A percentile compares a stretch with the other conserved stretches of the same genome.
These are phyloP conservation scores for Salarias fasciatus DNA, from an alignment of 2,797 vertebrate genomes.

Conservation along the genomic window DNA sequence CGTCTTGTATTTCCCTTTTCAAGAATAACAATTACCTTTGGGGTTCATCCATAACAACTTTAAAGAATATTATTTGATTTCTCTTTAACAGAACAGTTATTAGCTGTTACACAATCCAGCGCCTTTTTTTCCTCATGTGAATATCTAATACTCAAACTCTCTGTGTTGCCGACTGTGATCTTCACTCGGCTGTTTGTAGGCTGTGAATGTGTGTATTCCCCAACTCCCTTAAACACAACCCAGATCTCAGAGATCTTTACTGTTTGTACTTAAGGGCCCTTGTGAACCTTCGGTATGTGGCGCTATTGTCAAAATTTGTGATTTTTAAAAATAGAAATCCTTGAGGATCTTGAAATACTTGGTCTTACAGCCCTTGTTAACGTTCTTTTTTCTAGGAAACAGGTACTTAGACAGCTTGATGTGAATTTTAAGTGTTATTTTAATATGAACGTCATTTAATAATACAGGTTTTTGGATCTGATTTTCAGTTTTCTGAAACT, in stretches of 20 bases:
- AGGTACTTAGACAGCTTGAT: background rate
- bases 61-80: constrained; percentile 52
- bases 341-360: constrained; percentile 16
- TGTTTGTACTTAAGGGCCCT: constrained; percentile 19
- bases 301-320: constrained; percentile 8
- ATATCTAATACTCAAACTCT: constrained; percentile 21
- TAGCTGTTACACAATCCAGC: constrained; percentile 31
- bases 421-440: background rate
- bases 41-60: constrained; percentile 44
- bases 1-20: constrained; percentile 52
- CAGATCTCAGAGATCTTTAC: constrained; percentile 15
- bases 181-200: constrained; percentile 21
- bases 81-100: constrained; percentile 49
- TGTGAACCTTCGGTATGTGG: constrained; percentile 6
- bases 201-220: constrained; percentile 15
- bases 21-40: constrained; percentile 61
- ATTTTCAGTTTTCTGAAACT: constrained; percentile 2
- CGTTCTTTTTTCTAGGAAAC: background rate
- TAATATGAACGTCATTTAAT: too few relatives aligned
- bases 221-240: constrained; percentile 30
- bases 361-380: background rate
- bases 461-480: too few relatives aligned
- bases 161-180: constrained; percentile 38
- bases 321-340: background rate
- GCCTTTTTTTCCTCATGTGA: constrained; percentile 27